phyloP scores from a whole-genome alignment of 64 coral and sea anemone genomes.

The Pachyseris speciosa region DNA sequence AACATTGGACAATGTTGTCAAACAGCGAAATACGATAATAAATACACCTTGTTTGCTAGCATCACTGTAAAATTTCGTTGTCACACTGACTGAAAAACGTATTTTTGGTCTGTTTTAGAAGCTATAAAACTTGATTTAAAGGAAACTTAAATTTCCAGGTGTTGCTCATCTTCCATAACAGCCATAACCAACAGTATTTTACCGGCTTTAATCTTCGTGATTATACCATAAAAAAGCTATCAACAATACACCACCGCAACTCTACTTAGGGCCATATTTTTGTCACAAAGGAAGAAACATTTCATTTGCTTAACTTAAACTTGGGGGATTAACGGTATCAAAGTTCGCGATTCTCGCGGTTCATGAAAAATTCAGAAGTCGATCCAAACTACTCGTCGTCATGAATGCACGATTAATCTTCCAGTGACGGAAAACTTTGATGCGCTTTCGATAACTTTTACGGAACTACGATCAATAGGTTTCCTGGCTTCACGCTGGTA shows the following conservation, averaged over 20 bases:
- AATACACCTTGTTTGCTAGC: not conserved
- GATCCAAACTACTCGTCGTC: slow-evolving; percentile 12
- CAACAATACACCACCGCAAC: not conserved
- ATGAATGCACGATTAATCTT: slow-evolving; percentile 15
- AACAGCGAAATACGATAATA: not conserved
- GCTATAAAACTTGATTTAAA: not conserved
- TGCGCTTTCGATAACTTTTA: slow-evolving; percentile 21
- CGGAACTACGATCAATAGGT: not conserved
- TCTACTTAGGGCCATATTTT: not conserved
- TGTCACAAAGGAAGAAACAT: not conserved
- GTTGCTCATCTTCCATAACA: not conserved
- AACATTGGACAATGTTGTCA: not conserved
- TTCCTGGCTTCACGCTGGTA: not conserved
- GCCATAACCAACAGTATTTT: not conserved
- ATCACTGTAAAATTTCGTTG: not conserved
- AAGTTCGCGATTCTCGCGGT: not conserved
- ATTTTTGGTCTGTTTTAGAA: not conserved
- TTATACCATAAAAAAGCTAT: not conserved
- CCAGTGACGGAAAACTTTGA: slow-evolving; percentile 8
- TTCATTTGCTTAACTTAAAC: not conserved
- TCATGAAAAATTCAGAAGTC: slow-evolving; percentile 18
- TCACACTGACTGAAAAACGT: not conserved
- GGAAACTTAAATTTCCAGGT: not conserved
- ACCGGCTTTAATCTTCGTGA: slow-evolving; percentile 34
- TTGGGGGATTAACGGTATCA: slow-evolving; percentile 3